A percentile compares a stretch with the other conserved stretches of the same genome.
Evolutionary conservation across 2,113 vertebrate species (phyloP).

Genomic region (Mirza zaza): DNA sequence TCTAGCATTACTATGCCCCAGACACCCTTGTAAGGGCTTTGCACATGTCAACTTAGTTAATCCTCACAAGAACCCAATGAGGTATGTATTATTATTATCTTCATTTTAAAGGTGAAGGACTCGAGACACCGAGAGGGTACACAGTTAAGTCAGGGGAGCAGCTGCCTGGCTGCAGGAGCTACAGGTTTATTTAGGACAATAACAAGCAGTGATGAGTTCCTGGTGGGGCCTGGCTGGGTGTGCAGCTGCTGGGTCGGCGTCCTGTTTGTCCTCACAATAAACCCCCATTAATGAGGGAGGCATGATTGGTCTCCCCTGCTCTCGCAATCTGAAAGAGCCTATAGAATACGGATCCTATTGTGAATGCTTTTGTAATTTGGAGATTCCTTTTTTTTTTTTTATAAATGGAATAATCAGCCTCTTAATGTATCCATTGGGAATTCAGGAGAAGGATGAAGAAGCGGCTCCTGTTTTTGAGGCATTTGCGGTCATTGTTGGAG

Average conservation of each 20-base stretch:
- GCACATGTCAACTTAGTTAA: slow-evolving; percentile 37
- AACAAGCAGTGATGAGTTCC: slow-evolving; percentile 18
- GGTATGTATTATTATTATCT: background rate
- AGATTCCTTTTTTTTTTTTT: background rate
- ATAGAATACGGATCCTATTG: slow-evolving; percentile 73
- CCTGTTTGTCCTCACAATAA: slow-evolving; percentile 67
- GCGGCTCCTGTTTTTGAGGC: slow-evolving; percentile 51
- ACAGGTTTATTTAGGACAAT: slow-evolving; percentile 59
- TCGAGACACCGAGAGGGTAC: background rate
- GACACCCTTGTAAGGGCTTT: slow-evolving; percentile 38
- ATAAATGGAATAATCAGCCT: slow-evolving; percentile 65
- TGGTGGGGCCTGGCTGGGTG: slow-evolving; percentile 14
- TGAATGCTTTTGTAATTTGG: slow-evolving; percentile 69
- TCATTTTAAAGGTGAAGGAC: slow-evolving; percentile 42
- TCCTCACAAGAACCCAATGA: slow-evolving; percentile 45
- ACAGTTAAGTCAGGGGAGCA: slow-evolving; percentile 59
- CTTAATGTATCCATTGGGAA: slow-evolving; percentile 67
- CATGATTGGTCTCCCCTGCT: slow-evolving; percentile 44
- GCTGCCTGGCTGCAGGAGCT: slow-evolving; percentile 51
- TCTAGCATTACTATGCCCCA: background rate
- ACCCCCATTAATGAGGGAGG: slow-evolving; percentile 54
- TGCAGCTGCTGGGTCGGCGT: slow-evolving; percentile 62
- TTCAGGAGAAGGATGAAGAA: slow-evolving; percentile 61
- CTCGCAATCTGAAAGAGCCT: slow-evolving; percentile 71
- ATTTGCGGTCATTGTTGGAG: slow-evolving; percentile 60